Percentiles rank a stretch among this genome's conserved stretches.
Conservation (phyloP, 2,888 invertebrate genomes). For the Andrena camellia region DNA sequence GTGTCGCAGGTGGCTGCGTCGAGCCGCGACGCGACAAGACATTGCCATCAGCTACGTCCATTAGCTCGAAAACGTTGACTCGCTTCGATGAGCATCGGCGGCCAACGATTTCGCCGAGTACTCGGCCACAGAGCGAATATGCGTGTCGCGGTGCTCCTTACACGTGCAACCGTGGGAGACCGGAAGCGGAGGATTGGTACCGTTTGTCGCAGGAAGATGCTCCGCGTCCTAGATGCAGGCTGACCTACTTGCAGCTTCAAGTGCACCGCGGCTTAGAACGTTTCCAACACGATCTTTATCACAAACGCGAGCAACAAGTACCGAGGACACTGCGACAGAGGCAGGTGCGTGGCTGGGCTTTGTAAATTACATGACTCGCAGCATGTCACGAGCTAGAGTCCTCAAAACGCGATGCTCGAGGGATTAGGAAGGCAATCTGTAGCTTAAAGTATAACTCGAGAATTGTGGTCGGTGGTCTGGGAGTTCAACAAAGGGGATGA, state of each 20-base stretch:
- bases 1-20: constrained; percentile 82
- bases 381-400: no score
- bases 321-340: no score
- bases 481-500: no score
- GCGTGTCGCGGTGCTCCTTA: constrained; percentile 51
- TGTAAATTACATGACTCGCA: no score
- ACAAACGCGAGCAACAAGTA: neutral
- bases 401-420: no score
- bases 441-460: neutral
- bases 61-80: constrained; percentile 76
- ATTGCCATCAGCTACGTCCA: constrained; percentile 83
- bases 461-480: no score
- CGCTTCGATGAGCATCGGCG: constrained; percentile 67
- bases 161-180: constrained; percentile 71
- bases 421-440: neutral
- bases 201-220: constrained; percentile 51
- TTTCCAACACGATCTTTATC: neutral
- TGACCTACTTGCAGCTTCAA: constrained; percentile 41
- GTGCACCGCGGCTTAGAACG: constrained; percentile 2
- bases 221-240: constrained; percentile 30
- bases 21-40: constrained; percentile 84
- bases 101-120: constrained; percentile 59
- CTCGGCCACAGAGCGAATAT: constrained; percentile 52
- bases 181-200: constrained; percentile 58
- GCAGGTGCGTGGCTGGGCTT: no score